A percentile compares a stretch with the other conserved stretches of the same genome.
phyloP scores from a whole-genome alignment of 1,140 invertebrate species.

The Coptotermes formosanus region DNA sequence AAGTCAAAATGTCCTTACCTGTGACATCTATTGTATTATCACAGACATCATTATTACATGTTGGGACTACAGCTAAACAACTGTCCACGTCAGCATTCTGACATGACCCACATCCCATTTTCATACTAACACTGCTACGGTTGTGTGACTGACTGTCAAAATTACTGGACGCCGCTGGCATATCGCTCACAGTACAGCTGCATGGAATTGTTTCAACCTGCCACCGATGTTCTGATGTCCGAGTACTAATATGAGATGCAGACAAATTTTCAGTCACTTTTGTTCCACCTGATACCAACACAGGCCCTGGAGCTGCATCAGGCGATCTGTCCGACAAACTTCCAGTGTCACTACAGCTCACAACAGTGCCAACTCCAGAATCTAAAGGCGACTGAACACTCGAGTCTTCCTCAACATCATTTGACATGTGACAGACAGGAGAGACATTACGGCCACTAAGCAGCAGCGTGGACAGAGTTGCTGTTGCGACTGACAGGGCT shows the following conservation, averaged over 20 bases:
- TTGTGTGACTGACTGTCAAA: background rate
- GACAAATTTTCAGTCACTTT: background rate
- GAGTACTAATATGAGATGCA: background rate
- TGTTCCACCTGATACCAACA: background rate
- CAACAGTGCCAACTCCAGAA: slow-evolving; percentile 32
- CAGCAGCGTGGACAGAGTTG: slow-evolving; percentile 62
- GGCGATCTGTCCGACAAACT: slow-evolving; percentile 36
- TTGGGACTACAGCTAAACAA: background rate
- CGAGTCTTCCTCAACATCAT: slow-evolving; percentile 4
- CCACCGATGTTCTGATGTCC: background rate
- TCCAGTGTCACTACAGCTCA: slow-evolving; percentile 32
- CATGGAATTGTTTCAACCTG: background rate
- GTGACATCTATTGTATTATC: background rate
- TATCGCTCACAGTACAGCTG: background rate
- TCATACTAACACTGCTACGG: background rate
- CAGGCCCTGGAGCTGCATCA: slow-evolving; percentile 16
- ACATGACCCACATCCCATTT: background rate
- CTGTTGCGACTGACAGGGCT: slow-evolving; percentile 64
- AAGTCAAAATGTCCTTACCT: background rate
- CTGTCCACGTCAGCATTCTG: background rate
- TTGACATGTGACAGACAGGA: background rate
- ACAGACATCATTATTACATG: background rate
- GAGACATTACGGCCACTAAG: slow-evolving; percentile 27
- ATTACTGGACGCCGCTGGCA: background rate
- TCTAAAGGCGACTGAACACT: slow-evolving; percentile 30